Evolutionary conservation across 1,140 invertebrate species (phyloP).

Genomic region (Battus philenor): DNA sequence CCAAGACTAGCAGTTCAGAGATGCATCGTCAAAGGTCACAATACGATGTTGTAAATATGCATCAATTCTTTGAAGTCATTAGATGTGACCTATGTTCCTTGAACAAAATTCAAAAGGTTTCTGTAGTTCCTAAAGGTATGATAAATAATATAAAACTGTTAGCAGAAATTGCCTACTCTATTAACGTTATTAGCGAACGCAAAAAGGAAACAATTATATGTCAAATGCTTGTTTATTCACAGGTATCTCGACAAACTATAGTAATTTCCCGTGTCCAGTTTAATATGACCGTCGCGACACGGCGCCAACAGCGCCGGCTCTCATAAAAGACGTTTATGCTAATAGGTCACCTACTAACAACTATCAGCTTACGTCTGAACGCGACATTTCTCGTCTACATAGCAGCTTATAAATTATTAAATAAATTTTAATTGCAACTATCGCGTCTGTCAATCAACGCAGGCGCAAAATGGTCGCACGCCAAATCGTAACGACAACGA

Average conservation of each 20-base stretch:
- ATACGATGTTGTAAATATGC: no score
- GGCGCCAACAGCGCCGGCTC: constrained; percentile 58
- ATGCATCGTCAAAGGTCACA: no score
- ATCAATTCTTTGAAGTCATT: no score
- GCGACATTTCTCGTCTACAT: constrained; percentile 48
- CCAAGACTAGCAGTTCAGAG: no score
- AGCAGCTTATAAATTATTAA: constrained; percentile 65
- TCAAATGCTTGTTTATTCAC: constrained; percentile 59
- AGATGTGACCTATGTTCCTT: no score
- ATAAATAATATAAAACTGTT: no score
- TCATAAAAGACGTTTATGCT: constrained; percentile 59
- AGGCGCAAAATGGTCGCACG: no score
- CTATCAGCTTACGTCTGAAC: constrained; percentile 28
- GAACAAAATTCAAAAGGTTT: no score
- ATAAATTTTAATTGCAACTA: constrained; percentile 55
- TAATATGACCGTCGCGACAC: constrained; percentile 56
- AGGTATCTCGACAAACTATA: constrained; percentile 57
- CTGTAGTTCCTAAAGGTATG: no score
- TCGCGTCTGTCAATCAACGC: constrained; percentile 50
- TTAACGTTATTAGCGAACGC: constrained; percentile 34
- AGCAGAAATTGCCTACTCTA: constrained; percentile 3
- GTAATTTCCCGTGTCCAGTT: constrained; percentile 64
- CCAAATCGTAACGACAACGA: no score
- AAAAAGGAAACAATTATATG: constrained; percentile 53
- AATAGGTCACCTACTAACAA: constrained; percentile 48